Conservation (phyloP, 1,140 invertebrate species). For the Leptoteleia sp. region DNA sequence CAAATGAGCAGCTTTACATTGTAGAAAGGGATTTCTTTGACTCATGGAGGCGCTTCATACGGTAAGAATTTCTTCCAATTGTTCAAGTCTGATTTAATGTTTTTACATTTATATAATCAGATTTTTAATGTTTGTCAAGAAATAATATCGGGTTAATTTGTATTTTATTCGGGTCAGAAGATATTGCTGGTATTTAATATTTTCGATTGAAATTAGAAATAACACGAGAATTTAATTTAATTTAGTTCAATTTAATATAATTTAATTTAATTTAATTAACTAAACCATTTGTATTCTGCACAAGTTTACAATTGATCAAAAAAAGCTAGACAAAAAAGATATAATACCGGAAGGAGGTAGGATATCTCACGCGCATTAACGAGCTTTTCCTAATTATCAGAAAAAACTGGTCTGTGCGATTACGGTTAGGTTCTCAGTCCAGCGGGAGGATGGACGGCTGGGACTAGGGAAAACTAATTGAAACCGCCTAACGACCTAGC, state of each 20-base stretch:
- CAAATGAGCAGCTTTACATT: constrained; percentile 70
- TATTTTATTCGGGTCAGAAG: too few species aligned
- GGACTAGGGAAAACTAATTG: constrained; percentile 80
- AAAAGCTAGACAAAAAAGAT: constrained; percentile 46
- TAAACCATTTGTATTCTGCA: constrained; percentile 43
- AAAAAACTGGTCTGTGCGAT: constrained; percentile 77
- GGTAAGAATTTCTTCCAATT: too few species aligned
- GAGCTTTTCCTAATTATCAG: constrained; percentile 80
- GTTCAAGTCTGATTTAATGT: too few species aligned
- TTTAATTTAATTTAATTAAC: constrained; percentile 47
- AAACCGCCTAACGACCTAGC: constrained; percentile 80
- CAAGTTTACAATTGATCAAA: constrained; percentile 53
- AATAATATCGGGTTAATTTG: too few species aligned
- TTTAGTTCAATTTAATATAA: too few species aligned
- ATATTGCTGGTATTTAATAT: constrained; percentile 18
- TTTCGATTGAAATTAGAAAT: background rate
- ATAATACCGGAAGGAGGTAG: constrained; percentile 56
- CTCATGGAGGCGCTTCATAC: constrained; percentile 75
- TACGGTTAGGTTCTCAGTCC: constrained; percentile 70
- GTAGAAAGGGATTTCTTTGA: constrained; percentile 76
- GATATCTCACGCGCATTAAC: constrained; percentile 77
- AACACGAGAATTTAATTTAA: too few species aligned
- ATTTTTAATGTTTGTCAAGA: too few species aligned
- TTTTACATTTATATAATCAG: too few species aligned
- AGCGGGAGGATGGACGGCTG: constrained; percentile 66